phyloP scores from a whole-genome alignment of 2,888 invertebrate genomes.

The Conchocele bisecta region DNA sequence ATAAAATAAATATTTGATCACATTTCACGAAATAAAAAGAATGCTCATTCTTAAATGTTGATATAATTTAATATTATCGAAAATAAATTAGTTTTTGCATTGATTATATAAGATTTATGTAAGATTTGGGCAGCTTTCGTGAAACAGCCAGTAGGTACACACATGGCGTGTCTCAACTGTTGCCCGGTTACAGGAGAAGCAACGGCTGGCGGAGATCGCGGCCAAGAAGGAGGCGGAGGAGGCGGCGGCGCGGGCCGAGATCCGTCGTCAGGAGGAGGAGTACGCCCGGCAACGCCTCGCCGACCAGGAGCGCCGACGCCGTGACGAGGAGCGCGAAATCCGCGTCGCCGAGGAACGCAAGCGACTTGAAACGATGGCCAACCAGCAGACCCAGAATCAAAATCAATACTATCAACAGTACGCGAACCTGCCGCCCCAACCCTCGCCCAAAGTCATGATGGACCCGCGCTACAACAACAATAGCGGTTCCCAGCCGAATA shows the following conservation, averaged over 20 bases:
- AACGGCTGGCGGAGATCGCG: constrained; percentile 79
- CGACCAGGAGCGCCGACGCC: constrained; percentile 63
- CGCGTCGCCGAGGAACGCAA: constrained; percentile 69
- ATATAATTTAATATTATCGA: too few species aligned
- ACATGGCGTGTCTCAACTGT: too few species aligned
- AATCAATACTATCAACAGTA: constrained; percentile 64
- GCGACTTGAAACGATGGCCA: constrained; percentile 63
- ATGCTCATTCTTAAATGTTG: too few species aligned
- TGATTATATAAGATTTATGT: too few species aligned
- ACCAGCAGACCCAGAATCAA: constrained; percentile 51
- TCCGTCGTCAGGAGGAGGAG: constrained; percentile 82
- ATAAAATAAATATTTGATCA: too few species aligned
- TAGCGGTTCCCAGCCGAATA: too few species aligned
- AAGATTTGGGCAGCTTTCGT: too few species aligned
- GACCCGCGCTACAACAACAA: constrained; percentile 42
- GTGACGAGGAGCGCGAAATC: constrained; percentile 70
- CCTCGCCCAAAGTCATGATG: constrained; percentile 48
- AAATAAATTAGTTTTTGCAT: too few species aligned
- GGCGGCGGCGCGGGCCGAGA: constrained; percentile 82
- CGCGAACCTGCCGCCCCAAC: constrained; percentile 70
- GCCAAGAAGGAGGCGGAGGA: constrained; percentile 84
- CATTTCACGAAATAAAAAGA: too few species aligned
- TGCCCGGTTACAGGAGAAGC: constrained; percentile 74
- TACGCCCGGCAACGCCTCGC: constrained; percentile 66
- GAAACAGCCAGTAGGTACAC: too few species aligned